phyloP scores from a whole-genome alignment of 1,140 invertebrate species.

The Dendrolimus kikuchii region DNA sequence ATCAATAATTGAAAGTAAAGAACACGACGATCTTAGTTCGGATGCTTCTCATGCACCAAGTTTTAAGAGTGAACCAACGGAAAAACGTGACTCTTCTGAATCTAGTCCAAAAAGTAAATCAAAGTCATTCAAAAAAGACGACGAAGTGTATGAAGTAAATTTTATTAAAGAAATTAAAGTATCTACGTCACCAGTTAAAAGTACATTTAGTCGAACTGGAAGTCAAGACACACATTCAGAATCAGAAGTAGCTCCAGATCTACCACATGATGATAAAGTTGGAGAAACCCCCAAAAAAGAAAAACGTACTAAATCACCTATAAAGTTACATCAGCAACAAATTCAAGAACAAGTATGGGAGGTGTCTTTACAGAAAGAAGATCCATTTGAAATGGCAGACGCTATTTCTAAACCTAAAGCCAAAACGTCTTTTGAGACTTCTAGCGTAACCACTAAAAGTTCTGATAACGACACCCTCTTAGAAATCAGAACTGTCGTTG shows the following conservation, averaged over 20 bases:
- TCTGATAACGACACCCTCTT: conserved; percentile 30
- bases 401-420: conserved; percentile 33
- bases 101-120: conserved; percentile 62
- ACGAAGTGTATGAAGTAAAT: conserved; percentile 69
- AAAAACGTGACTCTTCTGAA: conserved; percentile 57
- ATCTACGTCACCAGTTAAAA: conserved; percentile 65
- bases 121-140: conserved; percentile 63
- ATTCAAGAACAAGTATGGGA: conserved; percentile 77
- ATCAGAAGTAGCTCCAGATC: conserved; percentile 69
- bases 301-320: conserved; percentile 53
- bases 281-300: conserved; percentile 59
- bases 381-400: conserved; percentile 46
- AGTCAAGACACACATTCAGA: conserved; percentile 75
- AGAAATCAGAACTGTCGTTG: conserved; percentile 55
- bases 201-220: conserved; percentile 66
- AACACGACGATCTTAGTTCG: conserved; percentile 68
- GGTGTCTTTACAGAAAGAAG: conserved; percentile 74
- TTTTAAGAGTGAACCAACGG: conserved; percentile 66
- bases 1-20: conserved; percentile 69
- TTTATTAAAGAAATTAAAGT: conserved; percentile 72
- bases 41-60: conserved; percentile 67
- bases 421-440: conserved; percentile 20
- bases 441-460: conserved; percentile 35
- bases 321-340: conserved; percentile 73
- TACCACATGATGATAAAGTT: conserved; percentile 57